A percentile compares a stretch with the other conserved stretches of the same genome.
phyloP scores from a whole-genome alignment of 2,888 invertebrate genomes.

The Lochmaea crataegi region DNA sequence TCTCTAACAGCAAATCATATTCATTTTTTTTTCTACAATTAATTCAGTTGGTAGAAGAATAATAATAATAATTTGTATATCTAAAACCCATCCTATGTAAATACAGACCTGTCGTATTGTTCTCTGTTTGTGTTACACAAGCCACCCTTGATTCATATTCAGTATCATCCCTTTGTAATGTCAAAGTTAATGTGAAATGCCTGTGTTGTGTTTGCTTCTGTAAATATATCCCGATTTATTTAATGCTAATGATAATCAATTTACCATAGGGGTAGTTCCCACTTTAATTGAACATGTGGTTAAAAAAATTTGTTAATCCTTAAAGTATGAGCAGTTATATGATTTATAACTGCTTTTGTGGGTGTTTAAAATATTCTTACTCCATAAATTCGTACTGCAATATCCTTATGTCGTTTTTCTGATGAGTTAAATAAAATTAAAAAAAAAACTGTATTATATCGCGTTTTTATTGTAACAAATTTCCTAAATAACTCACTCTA shows the following conservation, averaged over 20 bases:
- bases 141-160: constrained; percentile 38
- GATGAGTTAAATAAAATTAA: no score
- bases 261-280: constrained; percentile 44
- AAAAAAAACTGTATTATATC: no score
- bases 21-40: no score
- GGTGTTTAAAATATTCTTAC: neutral
- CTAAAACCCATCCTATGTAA: constrained; percentile 20
- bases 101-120: constrained; percentile 34
- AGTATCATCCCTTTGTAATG: constrained; percentile 54
- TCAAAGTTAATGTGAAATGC: constrained; percentile 53
- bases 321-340: neutral
- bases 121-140: constrained; percentile 35
- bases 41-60: constrained; percentile 1
- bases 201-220: constrained; percentile 55
- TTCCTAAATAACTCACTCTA: no score
- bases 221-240: constrained; percentile 61
- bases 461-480: no score
- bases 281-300: constrained; percentile 44
- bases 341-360: neutral
- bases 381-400: no score
- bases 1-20: no score
- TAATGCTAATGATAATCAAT: constrained; percentile 59
- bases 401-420: no score
- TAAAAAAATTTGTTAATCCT: constrained; percentile 22
- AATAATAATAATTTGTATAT: constrained; percentile 24